phyloP scores from a whole-genome alignment of 2,113 vertebrate genomes.

The Pachypanchax playfairii region DNA sequence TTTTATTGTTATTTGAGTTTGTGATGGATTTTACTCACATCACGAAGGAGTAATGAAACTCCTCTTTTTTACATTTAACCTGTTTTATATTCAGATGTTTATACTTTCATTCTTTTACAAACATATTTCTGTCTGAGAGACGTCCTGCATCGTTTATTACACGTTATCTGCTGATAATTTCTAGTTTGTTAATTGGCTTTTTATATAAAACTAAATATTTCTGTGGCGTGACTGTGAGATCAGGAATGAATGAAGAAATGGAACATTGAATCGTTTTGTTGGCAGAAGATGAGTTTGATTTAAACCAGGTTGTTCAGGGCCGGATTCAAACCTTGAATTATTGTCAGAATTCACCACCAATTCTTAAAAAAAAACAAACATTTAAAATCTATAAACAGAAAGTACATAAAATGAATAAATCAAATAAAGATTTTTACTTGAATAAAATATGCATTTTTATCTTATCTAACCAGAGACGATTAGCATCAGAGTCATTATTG shows the following conservation, averaged over 20 bases:
- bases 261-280: too few relatives aligned
- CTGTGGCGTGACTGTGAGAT: not conserved
- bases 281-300: not conserved
- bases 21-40: not conserved
- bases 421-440: too few relatives aligned
- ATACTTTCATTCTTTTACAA: not conserved
- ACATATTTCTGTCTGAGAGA: not conserved
- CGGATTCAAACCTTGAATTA: not conserved
- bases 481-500: too few relatives aligned
- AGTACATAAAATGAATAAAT: not conserved
- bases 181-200: too few relatives aligned
- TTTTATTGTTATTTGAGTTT: slow-evolving; percentile 2
- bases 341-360: not conserved
- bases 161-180: too few relatives aligned
- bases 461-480: not conserved
- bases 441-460: not conserved
- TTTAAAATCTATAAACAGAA: accelerated
- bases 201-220: not conserved
- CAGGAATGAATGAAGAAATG: not conserved
- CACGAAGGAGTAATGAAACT: accelerated
- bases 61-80: not conserved
- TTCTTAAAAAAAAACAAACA: not conserved
- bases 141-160: not conserved
- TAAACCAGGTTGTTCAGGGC: accelerated
- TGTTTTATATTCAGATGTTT: too few relatives aligned